Evolutionary conservation across 2,797 vertebrate species (phyloP), one percentile per base, ranked within the genome.

Genomic region (Philypnodon macrostomus): DNA sequence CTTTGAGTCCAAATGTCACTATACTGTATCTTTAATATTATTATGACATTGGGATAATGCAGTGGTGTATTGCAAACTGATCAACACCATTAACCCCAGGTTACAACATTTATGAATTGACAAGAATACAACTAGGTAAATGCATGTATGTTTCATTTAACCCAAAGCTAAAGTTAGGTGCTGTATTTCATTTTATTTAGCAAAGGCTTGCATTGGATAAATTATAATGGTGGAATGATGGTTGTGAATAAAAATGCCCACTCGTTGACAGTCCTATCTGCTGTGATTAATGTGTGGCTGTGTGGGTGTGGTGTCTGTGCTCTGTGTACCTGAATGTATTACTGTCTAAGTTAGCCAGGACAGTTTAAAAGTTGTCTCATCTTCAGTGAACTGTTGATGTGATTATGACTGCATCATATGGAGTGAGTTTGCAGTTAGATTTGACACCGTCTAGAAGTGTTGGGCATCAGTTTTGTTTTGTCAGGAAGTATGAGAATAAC

Each of bases 241-340:
- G 37, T 54, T 37, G 47, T 59, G 54, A 59, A 59, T 30, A 30
- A 24, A 72, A 61, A 59, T 44, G 44, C 32, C 45, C 49, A 36
- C 53, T 65, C 45, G 23, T 47, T 66, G 46, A 55, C 62, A 45
- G 44, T 57, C 47, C 34, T 10, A 44, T 74, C 41, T 36, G 39
- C 53, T 55, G 47, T 63, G 60, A 75, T 70, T 46, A 54, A 63
- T 59, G 37, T 52, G 46, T 52, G 49, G 54, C n/a, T n/a, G n/a
- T n/a, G n/a, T 62, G 58, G 58, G 32, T 45, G 40, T 23, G 45
- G 69, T 65, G 51, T 49, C 51, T 49, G 34, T 27, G 41, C 44
- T 49, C 58, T 45, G 36, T 47, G 30, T 57, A 37, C 46, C 33
- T 63, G 57, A 53, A 64, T 66, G 52, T 18, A 13, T 63, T 48